phyloP scores from a whole-genome alignment of 1,140 invertebrate genomes.

The Saccostrea glomerata region DNA sequence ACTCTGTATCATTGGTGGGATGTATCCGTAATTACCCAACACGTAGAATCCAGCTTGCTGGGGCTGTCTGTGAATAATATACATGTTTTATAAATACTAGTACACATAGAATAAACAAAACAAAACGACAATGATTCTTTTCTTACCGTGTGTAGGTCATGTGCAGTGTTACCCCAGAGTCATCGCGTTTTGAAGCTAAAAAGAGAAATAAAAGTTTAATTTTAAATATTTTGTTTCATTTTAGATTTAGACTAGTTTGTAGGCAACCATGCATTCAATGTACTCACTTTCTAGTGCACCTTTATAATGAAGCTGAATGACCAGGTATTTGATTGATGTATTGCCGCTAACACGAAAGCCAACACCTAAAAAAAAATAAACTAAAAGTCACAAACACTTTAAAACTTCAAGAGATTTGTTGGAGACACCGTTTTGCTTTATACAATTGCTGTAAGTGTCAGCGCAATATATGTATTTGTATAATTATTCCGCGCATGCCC shows the following conservation, averaged over 20 bases:
- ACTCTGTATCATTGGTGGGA: slow-evolving; percentile 58
- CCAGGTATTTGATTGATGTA: slow-evolving; percentile 81
- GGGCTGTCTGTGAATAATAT: slow-evolving; percentile 55
- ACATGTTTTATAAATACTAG: slow-evolving; percentile 19
- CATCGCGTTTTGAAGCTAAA: slow-evolving; percentile 64
- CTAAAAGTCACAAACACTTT: not conserved
- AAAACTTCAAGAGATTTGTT: not conserved
- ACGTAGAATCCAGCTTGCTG: slow-evolving; percentile 59
- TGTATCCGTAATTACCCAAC: slow-evolving; percentile 55
- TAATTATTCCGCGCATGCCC: not conserved
- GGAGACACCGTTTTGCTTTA: not conserved
- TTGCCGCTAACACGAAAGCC: slow-evolving; percentile 82
- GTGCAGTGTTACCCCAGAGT: slow-evolving; percentile 65
- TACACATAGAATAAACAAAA: not conserved
- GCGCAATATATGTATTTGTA: not conserved
- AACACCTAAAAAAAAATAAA: slow-evolving; percentile 78
- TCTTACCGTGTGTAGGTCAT: slow-evolving; percentile 65
- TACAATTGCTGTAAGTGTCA: too few species aligned
- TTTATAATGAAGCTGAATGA: slow-evolving; percentile 93
- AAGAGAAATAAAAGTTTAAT: not conserved
- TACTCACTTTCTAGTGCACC: slow-evolving; percentile 66
- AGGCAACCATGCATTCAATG: too few species aligned
- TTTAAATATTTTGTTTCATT: too few species aligned
- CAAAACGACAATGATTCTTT: not conserved
- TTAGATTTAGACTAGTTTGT: too few species aligned